A percentile compares a stretch with the other conserved stretches of the same genome.
phyloP scores from a whole-genome alignment of 2,113 vertebrate species.

The Telmatochromis sp. region DNA sequence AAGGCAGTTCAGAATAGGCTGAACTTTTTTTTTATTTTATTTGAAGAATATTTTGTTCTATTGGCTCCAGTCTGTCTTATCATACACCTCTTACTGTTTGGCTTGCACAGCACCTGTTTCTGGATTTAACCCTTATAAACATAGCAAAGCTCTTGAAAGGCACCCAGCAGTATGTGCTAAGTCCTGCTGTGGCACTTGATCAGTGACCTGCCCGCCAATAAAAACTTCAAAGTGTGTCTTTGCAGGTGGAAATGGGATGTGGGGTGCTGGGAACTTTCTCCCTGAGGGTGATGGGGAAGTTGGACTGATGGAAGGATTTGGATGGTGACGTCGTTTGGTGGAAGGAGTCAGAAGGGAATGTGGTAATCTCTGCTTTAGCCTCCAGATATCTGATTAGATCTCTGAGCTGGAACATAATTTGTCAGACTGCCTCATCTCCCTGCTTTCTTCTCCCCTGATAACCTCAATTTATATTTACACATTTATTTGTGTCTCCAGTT shows the following conservation, averaged over 20 bases:
- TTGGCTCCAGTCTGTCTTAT: neutral
- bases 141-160: neutral
- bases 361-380: conserved; percentile 14
- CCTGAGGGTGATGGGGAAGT: neutral
- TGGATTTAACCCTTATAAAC: neutral
- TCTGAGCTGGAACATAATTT: neutral
- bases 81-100: neutral
- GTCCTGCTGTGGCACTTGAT: neutral
- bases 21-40: rapidly evolving
- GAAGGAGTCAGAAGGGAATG: neutral
- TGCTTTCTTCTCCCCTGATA: neutral
- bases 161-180: neutral
- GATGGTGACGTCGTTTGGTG: neutral
- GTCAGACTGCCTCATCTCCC: neutral
- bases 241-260: neutral
- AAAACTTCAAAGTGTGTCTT: conserved; percentile 3
- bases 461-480: conserved; percentile 17
- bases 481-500: conserved; percentile 17
- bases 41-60: neutral
- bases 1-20: neutral
- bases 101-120: neutral
- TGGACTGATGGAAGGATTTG: neutral
- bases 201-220: neutral
- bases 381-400: conserved; percentile 25
- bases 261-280: neutral